These are phyloP conservation scores for Nebria salina DNA, from an alignment of 2,888 invertebrate genomes.

Conservation along the genomic window DNA sequence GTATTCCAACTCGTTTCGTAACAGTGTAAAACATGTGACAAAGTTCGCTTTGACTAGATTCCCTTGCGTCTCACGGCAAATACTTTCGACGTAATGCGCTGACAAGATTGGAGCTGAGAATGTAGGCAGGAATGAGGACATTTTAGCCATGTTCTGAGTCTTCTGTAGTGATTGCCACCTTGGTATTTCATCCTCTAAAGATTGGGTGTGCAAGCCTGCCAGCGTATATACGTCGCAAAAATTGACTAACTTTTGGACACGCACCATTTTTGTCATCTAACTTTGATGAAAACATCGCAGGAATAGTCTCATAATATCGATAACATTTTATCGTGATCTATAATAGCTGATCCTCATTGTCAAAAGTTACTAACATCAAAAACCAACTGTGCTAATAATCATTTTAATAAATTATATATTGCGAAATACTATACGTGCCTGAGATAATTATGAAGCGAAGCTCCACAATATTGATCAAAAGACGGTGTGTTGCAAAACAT, in stretches of 20 bases:
- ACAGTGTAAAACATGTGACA: background rate
- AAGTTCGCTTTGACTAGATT: background rate
- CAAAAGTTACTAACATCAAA: background rate
- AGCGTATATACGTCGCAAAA: background rate
- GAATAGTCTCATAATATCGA: background rate
- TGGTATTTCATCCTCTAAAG: background rate
- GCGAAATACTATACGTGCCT: background rate
- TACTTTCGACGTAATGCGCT: constrained; percentile 9
- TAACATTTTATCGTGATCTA: background rate
- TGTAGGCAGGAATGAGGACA: background rate
- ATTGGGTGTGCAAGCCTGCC: background rate
- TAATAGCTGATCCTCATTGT: background rate
- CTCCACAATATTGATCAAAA: background rate
- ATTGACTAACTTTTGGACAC: constrained; percentile 26
- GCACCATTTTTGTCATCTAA: constrained; percentile 13
- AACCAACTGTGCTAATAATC: background rate
- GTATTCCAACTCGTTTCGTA: background rate
- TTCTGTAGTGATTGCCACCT: constrained; percentile 5
- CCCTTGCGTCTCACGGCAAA: background rate
- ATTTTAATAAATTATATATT: background rate
- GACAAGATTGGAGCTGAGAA: constrained; percentile 20
- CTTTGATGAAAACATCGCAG: constrained; percentile 31
- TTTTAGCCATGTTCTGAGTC: background rate
- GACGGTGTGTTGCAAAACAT: background rate
- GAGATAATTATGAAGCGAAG: background rate